These are phyloP conservation scores for Brachionus calyciflorus DNA, from an alignment of 1,140 invertebrate species.

Conservation along the genomic window DNA sequence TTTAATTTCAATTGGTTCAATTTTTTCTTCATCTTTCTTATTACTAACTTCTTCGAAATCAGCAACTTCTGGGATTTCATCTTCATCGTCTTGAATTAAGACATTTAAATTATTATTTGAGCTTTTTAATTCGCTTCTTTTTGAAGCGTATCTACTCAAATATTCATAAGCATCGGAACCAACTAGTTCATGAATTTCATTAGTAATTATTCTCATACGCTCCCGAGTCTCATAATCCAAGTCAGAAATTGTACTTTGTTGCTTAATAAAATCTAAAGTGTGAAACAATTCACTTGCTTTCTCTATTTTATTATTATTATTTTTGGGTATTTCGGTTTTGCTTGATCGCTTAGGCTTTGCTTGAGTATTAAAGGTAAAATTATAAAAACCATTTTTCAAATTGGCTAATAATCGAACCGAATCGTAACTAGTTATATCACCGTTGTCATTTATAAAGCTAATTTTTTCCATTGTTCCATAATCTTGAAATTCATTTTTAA, in stretches of 20 bases:
- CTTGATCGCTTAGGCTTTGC: not conserved
- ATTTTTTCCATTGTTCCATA: constrained; percentile 40
- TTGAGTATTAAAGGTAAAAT: constrained; percentile 13
- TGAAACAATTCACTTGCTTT: constrained; percentile 1
- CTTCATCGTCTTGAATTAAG: not conserved
- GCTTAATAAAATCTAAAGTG: constrained; percentile 3
- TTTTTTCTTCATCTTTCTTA: not conserved
- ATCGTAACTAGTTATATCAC: constrained; percentile 10
- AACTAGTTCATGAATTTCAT: not conserved
- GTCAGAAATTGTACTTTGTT: not conserved
- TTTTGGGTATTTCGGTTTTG: not conserved
- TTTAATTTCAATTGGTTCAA: not conserved
- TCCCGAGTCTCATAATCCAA: not conserved
- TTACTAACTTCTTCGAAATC: constrained; percentile 1
- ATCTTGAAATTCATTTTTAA: constrained; percentile 23
- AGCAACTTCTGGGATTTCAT: not conserved
- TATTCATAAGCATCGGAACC: constrained; percentile 34
- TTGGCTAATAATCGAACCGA: constrained; percentile 21
- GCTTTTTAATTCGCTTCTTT: not conserved
- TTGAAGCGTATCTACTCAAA: not conserved
- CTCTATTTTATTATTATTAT: not conserved
- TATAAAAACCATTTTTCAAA: constrained; percentile 37
- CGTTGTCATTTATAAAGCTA: constrained; percentile 25
- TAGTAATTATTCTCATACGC: not conserved
- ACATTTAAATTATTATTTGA: not conserved